These are phyloP conservation scores for Dromaius novaehollandiae DNA, from an alignment of 2,113 vertebrate species.

Conservation along the genomic window DNA sequence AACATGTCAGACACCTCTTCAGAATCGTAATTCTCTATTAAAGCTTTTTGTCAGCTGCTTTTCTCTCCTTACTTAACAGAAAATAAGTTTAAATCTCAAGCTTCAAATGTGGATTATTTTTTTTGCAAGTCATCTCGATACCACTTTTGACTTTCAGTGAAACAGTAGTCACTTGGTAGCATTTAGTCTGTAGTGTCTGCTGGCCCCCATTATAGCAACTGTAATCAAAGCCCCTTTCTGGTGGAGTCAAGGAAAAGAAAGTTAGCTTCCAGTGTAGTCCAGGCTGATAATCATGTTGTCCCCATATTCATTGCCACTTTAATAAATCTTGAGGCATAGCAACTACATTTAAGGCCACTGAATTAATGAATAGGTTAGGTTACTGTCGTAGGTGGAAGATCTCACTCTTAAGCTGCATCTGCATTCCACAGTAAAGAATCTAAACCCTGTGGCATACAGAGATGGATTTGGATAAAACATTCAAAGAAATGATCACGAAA, in stretches of 20 bases:
- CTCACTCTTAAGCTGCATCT: not conserved
- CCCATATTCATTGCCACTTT: not conserved
- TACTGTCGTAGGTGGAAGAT: not conserved
- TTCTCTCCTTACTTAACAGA: not conserved
- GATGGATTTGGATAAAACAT: not conserved
- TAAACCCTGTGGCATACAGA: not conserved
- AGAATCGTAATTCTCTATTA: not conserved
- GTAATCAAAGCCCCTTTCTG: not conserved
- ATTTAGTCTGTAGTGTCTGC: not conserved
- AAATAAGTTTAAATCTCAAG: not conserved
- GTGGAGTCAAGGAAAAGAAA: not conserved
- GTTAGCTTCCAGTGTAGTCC: not conserved
- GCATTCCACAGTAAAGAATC: not conserved
- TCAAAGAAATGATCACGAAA: fast-evolving
- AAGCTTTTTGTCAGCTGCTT: not conserved
- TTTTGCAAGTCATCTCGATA: not conserved
- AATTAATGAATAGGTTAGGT: not conserved
- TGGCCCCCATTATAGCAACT: not conserved
- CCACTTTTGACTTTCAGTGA: not conserved
- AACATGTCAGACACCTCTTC: not conserved
- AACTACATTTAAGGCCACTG: not conserved
- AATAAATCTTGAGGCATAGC: not conserved
- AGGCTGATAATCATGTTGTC: not conserved
- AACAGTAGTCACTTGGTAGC: not conserved
- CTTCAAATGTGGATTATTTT: not conserved